A percentile compares a stretch with the other conserved stretches of the same genome.
These are phyloP conservation scores for Drosophila watanabei DNA, from an alignment of 1,140 invertebrate species.

Conservation along the genomic window DNA sequence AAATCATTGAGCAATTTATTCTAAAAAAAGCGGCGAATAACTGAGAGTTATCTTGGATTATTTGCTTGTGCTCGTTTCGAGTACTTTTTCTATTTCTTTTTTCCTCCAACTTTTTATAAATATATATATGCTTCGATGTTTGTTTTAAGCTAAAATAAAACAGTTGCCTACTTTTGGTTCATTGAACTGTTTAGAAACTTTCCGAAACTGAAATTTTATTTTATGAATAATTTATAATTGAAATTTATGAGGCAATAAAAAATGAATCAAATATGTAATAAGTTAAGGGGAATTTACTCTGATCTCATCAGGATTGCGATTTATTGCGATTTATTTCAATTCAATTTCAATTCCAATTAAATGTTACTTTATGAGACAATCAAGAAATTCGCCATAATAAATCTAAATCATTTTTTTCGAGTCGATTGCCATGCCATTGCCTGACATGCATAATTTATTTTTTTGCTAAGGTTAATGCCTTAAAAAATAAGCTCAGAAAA, in stretches of 20 bases:
- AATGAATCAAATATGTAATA: not conserved
- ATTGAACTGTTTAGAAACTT: slow-evolving; percentile 64
- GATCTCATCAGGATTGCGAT: slow-evolving; percentile 47
- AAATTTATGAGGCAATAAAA: slow-evolving; percentile 41
- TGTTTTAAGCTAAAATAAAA: slow-evolving; percentile 66
- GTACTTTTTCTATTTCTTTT: slow-evolving; percentile 17
- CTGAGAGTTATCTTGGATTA: slow-evolving; percentile 51
- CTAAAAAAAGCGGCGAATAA: slow-evolving; percentile 11
- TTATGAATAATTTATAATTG: slow-evolving; percentile 51
- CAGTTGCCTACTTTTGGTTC: slow-evolving; percentile 80
- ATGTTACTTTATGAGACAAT: slow-evolving; percentile 55
- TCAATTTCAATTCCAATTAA: slow-evolving; percentile 57
- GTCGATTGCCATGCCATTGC: slow-evolving; percentile 23
- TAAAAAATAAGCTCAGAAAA: slow-evolving; percentile 23
- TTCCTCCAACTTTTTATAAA: slow-evolving; percentile 5
- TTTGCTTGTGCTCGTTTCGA: slow-evolving; percentile 59
- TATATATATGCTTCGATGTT: slow-evolving; percentile 14
- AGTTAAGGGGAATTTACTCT: slow-evolving; percentile 28
- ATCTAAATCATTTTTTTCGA: slow-evolving; percentile 40
- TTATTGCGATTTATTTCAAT: slow-evolving; percentile 43
- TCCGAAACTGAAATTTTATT: not conserved
- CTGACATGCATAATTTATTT: slow-evolving; percentile 63
- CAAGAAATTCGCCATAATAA: slow-evolving; percentile 28
- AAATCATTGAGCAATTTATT: slow-evolving; percentile 43
- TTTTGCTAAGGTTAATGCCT: slow-evolving; percentile 52